These are phyloP conservation scores for Apotomis turbidana DNA, from an alignment of 2,888 invertebrate genomes.

Conservation along the genomic window DNA sequence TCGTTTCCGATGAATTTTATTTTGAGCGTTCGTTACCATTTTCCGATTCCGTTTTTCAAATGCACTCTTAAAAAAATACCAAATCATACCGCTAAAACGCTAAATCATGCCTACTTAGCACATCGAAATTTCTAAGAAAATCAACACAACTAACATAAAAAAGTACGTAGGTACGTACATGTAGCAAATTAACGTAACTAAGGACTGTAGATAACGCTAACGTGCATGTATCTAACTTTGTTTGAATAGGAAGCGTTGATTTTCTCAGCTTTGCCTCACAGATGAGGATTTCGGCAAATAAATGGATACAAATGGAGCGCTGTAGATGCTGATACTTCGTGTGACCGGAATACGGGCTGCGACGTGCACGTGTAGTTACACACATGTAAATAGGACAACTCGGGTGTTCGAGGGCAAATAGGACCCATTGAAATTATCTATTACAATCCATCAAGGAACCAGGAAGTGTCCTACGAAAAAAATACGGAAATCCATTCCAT, in stretches of 20 bases:
- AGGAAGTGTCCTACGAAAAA: no score
- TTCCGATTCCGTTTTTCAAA: no score
- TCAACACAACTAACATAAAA: not conserved
- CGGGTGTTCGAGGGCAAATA: not conserved
- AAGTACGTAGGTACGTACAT: slow-evolving; percentile 6
- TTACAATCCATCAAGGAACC: no score
- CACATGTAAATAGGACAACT: slow-evolving; percentile 26
- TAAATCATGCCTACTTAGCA: no score
- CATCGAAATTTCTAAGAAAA: not conserved
- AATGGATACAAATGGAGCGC: slow-evolving; percentile 64
- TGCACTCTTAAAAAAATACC: no score
- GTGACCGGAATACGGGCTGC: slow-evolving; percentile 49
- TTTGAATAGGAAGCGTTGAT: slow-evolving; percentile 52
- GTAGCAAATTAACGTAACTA: slow-evolving; percentile 17
- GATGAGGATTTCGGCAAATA: slow-evolving; percentile 60
- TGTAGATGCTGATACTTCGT: slow-evolving; percentile 52
- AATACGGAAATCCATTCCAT: no score
- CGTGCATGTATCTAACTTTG: slow-evolving; percentile 50
- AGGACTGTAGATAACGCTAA: slow-evolving; percentile 29
- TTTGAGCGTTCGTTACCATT: no score
- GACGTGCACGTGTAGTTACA: slow-evolving; percentile 27
- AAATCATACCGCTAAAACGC: no score
- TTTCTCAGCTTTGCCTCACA: slow-evolving; percentile 53
- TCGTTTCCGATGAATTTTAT: no score
- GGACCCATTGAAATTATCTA: not conserved